These are phyloP conservation scores for Ichneumon xanthorius DNA, from an alignment of 2,888 invertebrate species.

Conservation along the genomic window DNA sequence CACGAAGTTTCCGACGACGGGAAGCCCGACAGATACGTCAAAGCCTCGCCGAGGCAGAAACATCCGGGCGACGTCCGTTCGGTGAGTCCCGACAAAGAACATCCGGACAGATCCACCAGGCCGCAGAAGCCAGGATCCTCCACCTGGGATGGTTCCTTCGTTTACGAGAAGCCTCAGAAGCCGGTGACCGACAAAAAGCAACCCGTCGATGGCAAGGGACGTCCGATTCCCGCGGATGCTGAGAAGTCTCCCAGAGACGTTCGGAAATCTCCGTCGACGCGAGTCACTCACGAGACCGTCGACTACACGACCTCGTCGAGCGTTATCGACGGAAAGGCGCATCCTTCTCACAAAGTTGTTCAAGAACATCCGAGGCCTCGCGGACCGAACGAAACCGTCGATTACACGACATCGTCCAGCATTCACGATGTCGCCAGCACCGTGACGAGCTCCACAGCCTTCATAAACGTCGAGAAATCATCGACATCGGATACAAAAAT, in stretches of 20 bases:
- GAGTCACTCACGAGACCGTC: constrained; percentile 16
- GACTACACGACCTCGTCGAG: constrained; percentile 56
- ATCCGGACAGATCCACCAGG: constrained; percentile 66
- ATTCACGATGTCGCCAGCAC: constrained; percentile 53
- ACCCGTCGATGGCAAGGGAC: constrained; percentile 59
- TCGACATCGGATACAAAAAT: constrained; percentile 64
- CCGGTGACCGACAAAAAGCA: constrained; percentile 51
- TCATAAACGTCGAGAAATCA: constrained; percentile 66
- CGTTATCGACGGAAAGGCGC: constrained; percentile 61
- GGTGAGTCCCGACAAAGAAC: constrained; percentile 51
- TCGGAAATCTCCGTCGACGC: constrained; percentile 11
- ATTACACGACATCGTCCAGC: constrained; percentile 52
- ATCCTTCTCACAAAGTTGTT: constrained; percentile 50
- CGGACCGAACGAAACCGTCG: constrained; percentile 42
- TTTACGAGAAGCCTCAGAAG: constrained; percentile 72
- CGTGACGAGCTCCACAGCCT: constrained; percentile 59
- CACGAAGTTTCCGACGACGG: constrained; percentile 58
- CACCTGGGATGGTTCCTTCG: constrained; percentile 79
- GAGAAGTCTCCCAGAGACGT: constrained; percentile 41
- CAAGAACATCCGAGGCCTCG: constrained; percentile 37
- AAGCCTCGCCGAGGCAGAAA: constrained; percentile 40
- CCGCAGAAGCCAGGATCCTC: constrained; percentile 77
- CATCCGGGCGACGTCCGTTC: constrained; percentile 45
- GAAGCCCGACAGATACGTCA: constrained; percentile 75
- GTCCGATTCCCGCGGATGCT: constrained; percentile 32